Base-by-base conservation (phyloP, 2,113 vertebrate species). In the Elanus axillaris region DNA sequence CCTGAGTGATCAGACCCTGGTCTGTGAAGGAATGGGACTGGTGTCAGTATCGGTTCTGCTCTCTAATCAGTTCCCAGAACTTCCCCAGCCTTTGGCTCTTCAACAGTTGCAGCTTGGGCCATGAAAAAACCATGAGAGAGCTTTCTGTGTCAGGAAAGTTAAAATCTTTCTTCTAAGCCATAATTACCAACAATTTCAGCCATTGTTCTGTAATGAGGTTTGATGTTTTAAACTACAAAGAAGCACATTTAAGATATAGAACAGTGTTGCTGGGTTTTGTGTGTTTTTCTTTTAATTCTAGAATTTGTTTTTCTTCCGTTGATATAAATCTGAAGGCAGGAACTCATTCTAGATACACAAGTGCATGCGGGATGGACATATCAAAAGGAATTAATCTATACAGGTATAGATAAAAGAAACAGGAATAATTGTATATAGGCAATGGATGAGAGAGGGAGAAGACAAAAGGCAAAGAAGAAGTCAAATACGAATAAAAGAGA, bases 341-440 rank as follows among this genome's bases (percentile, higher is more conserved):
- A 89, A 79, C 23, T 75, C 40, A 62, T 93, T 94, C 86, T 72
- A 76, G 86, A 88, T 89, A 93, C n/a, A 76, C 34, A 79, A 89
- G 42, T 90, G 45, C 42, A 31, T 58, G n/a, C 69, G 53, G 40
- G 47, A 79, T 72, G 91, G 86, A 91, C 84, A 69, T 95, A 96
- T 95, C 96, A 95, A 97, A 95, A 94, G 38, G 66, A 91, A 93
- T 93, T 93, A 94, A 90, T 96, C 77, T 93, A 43, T 83, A 83
- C 26, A 93, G 58, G 42, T 91, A 69, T 27, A 96, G 93, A 96
- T 89, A 87, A 94, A 96, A 94, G 89, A 88, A 87, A 36, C 20
- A 94, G 74, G 40, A 95, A 94, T 83, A 83, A 93, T 83, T 88
- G 32, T 77, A 80, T 73, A 76, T 59, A 94, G 53, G 53, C 27